phyloP scores from a whole-genome alignment of 2,797 vertebrate genomes.

The Rhadinocentrus ornatus region DNA sequence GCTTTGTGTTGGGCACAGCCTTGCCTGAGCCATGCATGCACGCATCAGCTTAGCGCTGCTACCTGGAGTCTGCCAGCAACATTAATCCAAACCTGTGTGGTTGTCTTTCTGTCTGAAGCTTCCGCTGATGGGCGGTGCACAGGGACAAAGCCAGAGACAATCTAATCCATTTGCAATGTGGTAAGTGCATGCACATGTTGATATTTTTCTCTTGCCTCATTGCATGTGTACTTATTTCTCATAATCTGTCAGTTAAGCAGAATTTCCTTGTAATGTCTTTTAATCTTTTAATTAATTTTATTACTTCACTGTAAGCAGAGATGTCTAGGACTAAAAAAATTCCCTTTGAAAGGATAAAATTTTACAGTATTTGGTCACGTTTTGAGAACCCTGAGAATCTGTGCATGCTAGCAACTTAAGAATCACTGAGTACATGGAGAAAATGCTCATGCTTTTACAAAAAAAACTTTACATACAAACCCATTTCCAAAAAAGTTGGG shows the following conservation, averaged over 20 bases:
- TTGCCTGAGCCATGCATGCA: background rate
- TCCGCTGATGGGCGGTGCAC: background rate
- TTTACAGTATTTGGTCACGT: background rate
- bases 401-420: background rate
- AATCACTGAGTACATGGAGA: no score
- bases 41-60: slow-evolving; percentile 32
- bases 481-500: no score
- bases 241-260: background rate
- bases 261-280: background rate
- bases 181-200: background rate
- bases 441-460: background rate
- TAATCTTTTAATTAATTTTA: background rate
- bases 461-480: background rate
- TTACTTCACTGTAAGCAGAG: background rate
- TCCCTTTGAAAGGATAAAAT: background rate
- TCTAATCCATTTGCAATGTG: slow-evolving; percentile 6
- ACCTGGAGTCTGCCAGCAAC: slow-evolving; percentile 26
- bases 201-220: background rate
- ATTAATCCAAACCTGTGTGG: slow-evolving; percentile 32
- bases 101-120: slow-evolving; percentile 20
- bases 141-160: slow-evolving; percentile 24
- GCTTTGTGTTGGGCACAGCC: slow-evolving; percentile 11
- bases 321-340: background rate
- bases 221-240: background rate
- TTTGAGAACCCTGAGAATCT: background rate